These are phyloP conservation scores for Chiridota heheva DNA, from an alignment of 35 echinoderm and acorn worm genomes.

Conservation along the genomic window DNA sequence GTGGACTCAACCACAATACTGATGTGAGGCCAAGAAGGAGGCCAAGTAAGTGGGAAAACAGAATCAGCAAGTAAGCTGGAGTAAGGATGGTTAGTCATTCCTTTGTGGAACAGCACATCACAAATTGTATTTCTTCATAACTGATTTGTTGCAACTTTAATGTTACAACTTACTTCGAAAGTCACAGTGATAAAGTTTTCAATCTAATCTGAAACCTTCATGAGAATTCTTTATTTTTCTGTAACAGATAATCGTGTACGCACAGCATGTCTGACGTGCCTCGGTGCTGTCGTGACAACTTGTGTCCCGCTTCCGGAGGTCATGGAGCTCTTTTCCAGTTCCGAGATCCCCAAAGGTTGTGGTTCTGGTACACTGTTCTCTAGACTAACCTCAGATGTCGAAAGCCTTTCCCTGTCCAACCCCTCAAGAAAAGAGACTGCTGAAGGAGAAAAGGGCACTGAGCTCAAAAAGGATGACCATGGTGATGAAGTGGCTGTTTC, in stretches of 20 bases:
- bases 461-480: not conserved
- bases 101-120: not conserved
- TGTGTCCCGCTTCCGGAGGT: constrained; percentile 67
- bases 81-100: too few relatives aligned
- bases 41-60: too few relatives aligned
- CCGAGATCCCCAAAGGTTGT: constrained; percentile 19
- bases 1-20: too few relatives aligned
- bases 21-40: too few relatives aligned
- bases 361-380: constrained; percentile 47
- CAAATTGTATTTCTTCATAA: not conserved
- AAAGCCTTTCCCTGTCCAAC: too few relatives aligned
- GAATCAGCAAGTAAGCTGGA: too few relatives aligned
- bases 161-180: not conserved
- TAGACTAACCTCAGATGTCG: too few relatives aligned
- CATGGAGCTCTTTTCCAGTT: constrained; percentile 42
- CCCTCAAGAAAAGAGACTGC: not conserved
- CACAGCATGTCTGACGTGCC: constrained; percentile 90
- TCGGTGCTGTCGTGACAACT: constrained; percentile 68
- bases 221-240: constrained; percentile 12
- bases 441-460: not conserved
- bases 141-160: too few relatives aligned
- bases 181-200: not conserved
- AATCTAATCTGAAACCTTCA: not conserved
- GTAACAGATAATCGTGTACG: constrained; percentile 80
- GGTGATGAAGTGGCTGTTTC: not conserved